Percentiles rank a stretch among this genome's conserved stretches.
Conservation (phyloP, 2,888 invertebrate species). For the Laothoe populi region DNA sequence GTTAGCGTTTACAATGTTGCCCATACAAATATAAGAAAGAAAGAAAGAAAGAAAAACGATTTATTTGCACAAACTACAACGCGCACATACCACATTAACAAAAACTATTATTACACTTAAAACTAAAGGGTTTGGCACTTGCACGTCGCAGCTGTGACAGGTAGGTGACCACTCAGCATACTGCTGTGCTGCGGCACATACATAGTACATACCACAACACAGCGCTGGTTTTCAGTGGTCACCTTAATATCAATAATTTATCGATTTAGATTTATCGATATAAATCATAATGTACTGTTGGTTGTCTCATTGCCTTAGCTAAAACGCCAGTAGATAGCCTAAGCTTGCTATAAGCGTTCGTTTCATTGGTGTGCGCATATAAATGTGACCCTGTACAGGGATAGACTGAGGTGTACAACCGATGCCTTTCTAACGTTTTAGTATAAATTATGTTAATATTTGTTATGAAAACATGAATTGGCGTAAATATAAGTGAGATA, state of each 20-base stretch:
- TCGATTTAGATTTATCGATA: conserved; percentile 19
- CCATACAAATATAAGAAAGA: no score
- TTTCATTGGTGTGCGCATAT: conserved; percentile 17
- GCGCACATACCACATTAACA: no score
- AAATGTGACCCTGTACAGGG: conserved; percentile 12
- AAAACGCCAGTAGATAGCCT: conserved; percentile 7
- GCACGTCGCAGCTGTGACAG: no score
- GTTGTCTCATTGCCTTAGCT: conserved; percentile 23
- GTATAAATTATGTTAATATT: conserved; percentile 24
- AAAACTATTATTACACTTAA: no score
- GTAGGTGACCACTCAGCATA: no score
- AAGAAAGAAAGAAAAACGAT: no score
- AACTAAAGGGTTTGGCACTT: no score
- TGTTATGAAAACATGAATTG: conserved; percentile 15
- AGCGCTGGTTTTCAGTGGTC: conserved; percentile 2
- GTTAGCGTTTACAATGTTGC: neutral
- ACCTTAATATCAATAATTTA: conserved; percentile 7
- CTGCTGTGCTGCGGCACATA: no score
- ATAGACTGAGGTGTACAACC: conserved; percentile 20
- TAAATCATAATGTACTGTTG: conserved; percentile 10
- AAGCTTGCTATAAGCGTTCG: neutral
- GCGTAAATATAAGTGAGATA: conserved; percentile 19
- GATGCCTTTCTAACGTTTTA: conserved; percentile 15
- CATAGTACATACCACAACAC: no score
- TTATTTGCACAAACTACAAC: no score